These are phyloP conservation scores for Alces alces DNA, from an alignment of 2,113 vertebrate genomes.

Conservation along the genomic window DNA sequence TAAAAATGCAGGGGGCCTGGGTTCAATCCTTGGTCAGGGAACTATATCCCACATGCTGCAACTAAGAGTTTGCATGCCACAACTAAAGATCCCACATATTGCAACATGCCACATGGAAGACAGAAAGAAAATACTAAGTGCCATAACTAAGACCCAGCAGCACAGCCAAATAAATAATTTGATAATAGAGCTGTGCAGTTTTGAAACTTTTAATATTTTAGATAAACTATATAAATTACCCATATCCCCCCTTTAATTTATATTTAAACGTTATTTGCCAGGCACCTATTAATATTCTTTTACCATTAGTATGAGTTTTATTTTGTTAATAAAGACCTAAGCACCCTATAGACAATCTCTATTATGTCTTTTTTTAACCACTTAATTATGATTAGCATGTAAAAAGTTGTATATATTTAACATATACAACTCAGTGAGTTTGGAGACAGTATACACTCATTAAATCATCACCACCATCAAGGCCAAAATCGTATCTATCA, in stretches of 20 bases:
- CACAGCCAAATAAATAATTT: background rate
- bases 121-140: background rate
- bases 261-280: background rate
- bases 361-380: background rate
- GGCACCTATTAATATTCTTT: background rate
- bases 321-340: background rate
- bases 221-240: background rate
- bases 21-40: background rate
- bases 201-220: background rate
- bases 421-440: background rate
- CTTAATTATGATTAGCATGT: background rate
- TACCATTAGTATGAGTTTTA: background rate
- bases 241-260: background rate
- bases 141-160: background rate
- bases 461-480: background rate
- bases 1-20: background rate
- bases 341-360: background rate
- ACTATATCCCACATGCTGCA: background rate
- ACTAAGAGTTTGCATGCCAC: background rate
- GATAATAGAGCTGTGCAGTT: background rate
- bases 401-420: background rate
- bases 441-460: background rate
- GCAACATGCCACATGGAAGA: background rate
- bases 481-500: background rate
- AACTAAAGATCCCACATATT: background rate